Conservation (phyloP, 2,888 invertebrate genomes). For the Dusona sp. region DNA sequence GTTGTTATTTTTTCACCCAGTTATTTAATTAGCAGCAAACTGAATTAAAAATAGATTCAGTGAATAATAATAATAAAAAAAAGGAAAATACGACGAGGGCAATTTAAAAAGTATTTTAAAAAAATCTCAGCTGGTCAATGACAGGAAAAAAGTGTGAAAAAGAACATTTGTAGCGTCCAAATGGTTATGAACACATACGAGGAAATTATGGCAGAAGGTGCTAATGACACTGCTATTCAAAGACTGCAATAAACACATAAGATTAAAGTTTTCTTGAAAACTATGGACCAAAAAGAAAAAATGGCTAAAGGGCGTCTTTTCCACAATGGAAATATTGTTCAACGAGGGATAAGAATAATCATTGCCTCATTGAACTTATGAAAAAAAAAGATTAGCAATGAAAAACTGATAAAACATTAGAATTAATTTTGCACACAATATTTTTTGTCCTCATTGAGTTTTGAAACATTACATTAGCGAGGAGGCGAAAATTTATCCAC, state of each 20-base stretch:
- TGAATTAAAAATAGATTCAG: too few species aligned
- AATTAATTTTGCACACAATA: neutral
- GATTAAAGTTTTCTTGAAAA: neutral
- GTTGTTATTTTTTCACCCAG: too few species aligned
- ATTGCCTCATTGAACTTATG: neutral
- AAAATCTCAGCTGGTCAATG: neutral
- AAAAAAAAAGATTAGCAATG: neutral
- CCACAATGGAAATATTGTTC: neutral
- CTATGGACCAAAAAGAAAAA: neutral
- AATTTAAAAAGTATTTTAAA: neutral
- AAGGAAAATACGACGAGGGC: neutral
- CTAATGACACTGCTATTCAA: neutral
- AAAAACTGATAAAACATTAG: neutral
- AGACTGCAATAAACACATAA: neutral
- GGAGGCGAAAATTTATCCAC: neutral
- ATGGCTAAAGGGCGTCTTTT: neutral
- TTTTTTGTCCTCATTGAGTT: neutral
- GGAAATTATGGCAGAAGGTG: neutral
- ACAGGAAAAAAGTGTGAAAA: neutral
- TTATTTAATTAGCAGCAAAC: neutral
- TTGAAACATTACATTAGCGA: neutral
- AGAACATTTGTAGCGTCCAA: neutral
- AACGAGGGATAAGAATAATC: neutral
- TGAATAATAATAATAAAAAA: too few species aligned
- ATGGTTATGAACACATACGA: neutral